Evolutionary conservation across 1,140 invertebrate genomes (phyloP), one percentile per base, ranked within the genome.

Genomic region (Brachionus paranguensis): DNA sequence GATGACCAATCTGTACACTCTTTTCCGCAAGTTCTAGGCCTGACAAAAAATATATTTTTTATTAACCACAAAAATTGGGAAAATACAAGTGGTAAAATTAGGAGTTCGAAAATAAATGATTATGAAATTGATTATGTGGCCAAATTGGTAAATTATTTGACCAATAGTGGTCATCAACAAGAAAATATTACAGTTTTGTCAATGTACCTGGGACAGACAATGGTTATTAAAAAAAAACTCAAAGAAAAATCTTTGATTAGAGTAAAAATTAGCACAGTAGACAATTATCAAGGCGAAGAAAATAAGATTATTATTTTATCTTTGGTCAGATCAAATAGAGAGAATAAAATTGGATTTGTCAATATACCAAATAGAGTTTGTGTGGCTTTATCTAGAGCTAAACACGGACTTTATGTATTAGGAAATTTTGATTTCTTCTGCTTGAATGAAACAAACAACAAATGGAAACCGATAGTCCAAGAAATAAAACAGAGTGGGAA

Each of bases 291-390:
- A 91, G 94, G 95, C 0, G 93, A 95, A 88, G 95, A 96, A 88
- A 93, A 92, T 60, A 92, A 94, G 85, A 94, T 96, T 45, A 93
- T 96, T 81, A 86, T 96, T 3, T 87, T 96, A 10, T 95, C 95
- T 0, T 88, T 96, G 3, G 94, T 96, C 0, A 89, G 95, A 84
- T 95, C 93, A 87, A 89, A 89, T 85, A 93, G 93, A 86, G 85
- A 88, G 8, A 89, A 92, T 8, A 90, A 90, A 17, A 92, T 95
- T 86, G 95, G 95, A 6, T 96, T 95, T 89, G 88, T 95, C 3
- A 91, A 91, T 24, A 92, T 90, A 55, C 90, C 92, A 74, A 96
- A 95, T 89, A 89, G 95, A 81, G 91, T 95, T 53, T 95, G 93
- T 89, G 94, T 96, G 1, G 94, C 94, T 12, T 88, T 96, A 7